These are phyloP conservation scores for Euproctis similis DNA, from an alignment of 2,888 invertebrate species.

Conservation along the genomic window DNA sequence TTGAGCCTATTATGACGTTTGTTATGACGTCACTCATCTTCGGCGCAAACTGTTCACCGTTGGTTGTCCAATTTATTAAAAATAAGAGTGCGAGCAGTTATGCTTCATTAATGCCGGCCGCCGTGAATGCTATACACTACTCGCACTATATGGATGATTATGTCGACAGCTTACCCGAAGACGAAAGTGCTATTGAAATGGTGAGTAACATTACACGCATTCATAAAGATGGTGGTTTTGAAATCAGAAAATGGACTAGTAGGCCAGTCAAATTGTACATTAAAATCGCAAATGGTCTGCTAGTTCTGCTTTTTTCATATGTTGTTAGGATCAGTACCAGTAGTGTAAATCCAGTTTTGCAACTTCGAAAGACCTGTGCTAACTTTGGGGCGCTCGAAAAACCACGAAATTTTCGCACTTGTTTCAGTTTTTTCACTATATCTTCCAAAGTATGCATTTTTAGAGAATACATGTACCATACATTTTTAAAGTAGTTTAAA, in stretches of 20 bases:
- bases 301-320: no score
- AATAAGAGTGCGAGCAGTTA: slow-evolving; percentile 16
- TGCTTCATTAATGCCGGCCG: slow-evolving; percentile 7
- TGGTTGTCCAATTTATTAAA: slow-evolving; percentile 13
- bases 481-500: no score
- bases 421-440: no score
- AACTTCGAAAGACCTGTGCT: no score
- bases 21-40: slow-evolving; percentile 1
- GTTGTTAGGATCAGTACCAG: no score
- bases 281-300: no score
- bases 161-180: slow-evolving; percentile 15
- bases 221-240: slow-evolving; percentile 2
- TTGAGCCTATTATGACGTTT: not conserved
- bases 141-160: slow-evolving; percentile 22
- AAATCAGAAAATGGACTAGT: slow-evolving; percentile 2
- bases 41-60: slow-evolving; percentile 6
- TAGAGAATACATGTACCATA: no score
- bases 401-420: no score
- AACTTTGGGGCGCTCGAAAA: no score
- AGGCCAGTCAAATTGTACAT: no score
- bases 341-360: no score
- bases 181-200: slow-evolving; percentile 10
- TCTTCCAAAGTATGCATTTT: no score
- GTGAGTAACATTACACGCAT: slow-evolving; percentile 2
- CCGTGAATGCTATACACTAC: slow-evolving; percentile 11